Conservation (phyloP, 2,113 vertebrate genomes). For the Microtus montanus region DNA sequence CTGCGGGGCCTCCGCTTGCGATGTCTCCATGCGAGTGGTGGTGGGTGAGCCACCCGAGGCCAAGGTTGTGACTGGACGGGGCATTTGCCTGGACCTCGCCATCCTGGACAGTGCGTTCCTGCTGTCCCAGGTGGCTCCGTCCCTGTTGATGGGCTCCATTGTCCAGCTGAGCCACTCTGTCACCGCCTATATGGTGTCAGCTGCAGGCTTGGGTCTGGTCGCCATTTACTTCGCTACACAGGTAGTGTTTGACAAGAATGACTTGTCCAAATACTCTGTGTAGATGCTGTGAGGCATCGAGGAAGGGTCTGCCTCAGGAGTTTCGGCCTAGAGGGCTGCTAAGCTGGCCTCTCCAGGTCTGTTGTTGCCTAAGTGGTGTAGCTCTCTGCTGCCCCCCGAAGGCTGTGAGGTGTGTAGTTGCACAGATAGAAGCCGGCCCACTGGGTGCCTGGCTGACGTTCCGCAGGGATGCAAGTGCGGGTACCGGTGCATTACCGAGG, state of each 20-base stretch:
- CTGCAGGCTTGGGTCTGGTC: constrained; percentile 86
- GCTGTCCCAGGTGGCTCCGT: constrained; percentile 91
- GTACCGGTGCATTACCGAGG: neutral
- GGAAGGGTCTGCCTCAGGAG: neutral
- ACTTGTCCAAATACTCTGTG: constrained; percentile 83
- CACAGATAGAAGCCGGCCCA: neutral
- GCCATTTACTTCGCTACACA: constrained; percentile 90
- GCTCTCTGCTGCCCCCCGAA: constrained; percentile 57
- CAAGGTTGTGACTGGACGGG: constrained; percentile 73
- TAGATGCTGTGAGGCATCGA: constrained; percentile 38
- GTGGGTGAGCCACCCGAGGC: constrained; percentile 74
- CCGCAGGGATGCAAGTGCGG: neutral
- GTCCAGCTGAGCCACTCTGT: constrained; percentile 91
- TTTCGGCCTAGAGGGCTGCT: neutral
- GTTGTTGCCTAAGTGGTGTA: neutral
- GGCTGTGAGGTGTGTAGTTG: neutral
- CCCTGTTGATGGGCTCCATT: constrained; percentile 89
- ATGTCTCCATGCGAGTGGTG: constrained; percentile 78
- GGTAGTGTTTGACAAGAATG: constrained; percentile 89
- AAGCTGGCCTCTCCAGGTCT: neutral
- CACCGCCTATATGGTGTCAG: constrained; percentile 90
- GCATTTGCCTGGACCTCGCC: constrained; percentile 92
- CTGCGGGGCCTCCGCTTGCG: constrained; percentile 82
- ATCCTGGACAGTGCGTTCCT: constrained; percentile 93
- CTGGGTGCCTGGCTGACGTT: neutral